Evolutionary conservation across 2,888 invertebrate genomes (phyloP).

Genomic region (Phaonia tiefii): DNA sequence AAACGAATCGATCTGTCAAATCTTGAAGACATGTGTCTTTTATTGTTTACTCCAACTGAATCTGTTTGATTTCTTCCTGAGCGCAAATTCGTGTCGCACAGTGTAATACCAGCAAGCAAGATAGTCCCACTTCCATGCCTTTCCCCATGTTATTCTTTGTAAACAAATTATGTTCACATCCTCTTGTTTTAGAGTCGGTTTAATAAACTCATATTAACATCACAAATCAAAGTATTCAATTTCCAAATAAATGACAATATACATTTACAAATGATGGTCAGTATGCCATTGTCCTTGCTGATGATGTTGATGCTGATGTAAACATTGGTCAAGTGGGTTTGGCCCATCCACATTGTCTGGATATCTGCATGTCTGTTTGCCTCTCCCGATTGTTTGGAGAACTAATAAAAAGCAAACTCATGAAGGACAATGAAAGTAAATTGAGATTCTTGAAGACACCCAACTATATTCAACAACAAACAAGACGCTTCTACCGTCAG

Average conservation of each 20-base stretch:
- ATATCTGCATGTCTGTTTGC: background rate
- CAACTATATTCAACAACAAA: constrained; percentile 1
- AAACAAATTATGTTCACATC: too few relatives aligned
- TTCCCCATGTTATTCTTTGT: too few relatives aligned
- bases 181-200: too few relatives aligned
- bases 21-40: too few relatives aligned
- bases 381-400: background rate
- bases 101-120: too few relatives aligned
- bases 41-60: too few relatives aligned
- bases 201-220: too few relatives aligned
- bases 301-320: background rate
- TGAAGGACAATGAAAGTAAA: constrained; percentile 57
- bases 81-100: too few relatives aligned
- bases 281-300: background rate
- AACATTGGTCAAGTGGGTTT: background rate
- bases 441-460: constrained; percentile 45
- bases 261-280: constrained; percentile 22
- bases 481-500: background rate
- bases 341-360: background rate
- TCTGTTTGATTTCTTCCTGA: too few relatives aligned
- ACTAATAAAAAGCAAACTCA: constrained; percentile 32
- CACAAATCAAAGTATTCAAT: constrained; percentile 39
- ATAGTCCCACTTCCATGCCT: too few relatives aligned
- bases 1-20: too few relatives aligned
- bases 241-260: constrained; percentile 9